Evolutionary conservation across 2,888 invertebrate species (phyloP), one percentile per base, ranked within the genome.

Genomic region (Mystacides longicornis): DNA sequence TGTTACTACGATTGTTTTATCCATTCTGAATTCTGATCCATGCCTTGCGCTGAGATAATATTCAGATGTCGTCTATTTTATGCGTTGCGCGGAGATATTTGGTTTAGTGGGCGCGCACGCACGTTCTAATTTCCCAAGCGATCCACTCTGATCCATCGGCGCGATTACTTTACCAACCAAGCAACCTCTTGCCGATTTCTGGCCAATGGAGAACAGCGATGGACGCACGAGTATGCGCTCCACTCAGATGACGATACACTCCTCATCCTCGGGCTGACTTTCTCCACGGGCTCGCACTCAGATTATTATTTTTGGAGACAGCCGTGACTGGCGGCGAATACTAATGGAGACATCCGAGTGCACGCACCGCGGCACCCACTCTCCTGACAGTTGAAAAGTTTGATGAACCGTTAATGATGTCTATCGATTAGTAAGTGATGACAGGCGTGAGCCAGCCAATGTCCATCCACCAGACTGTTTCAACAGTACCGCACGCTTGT

Each of bases 351-450:
- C 27, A 7, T 27, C 27, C 11, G 43, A 7, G 43, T 43, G 16
- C 16, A 43, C 43, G 4, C 16, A 16, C 14, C 43, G 9, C 14
- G 9, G 18, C 5, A 16, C 16, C 7, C 43, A 11, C 7, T 43
- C 7, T 5, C 14, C 43, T 16, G 16, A 5, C 16, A 11, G 14
- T 43, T 43, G 43, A 45, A 21, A 45, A 45, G 45, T 45, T 45
- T 45, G 45, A 45, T 45, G 45, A 45, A 19, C 45, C 45, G 45
- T 45, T 45, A 45, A 45, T 45, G 45, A 7, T n/a, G n/a, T n/a
- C n/a, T n/a, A n/a, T n/a, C n/a, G n/a, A n/a, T n/a, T n/a, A n/a
- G n/a, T n/a, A n/a, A n/a, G n/a, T n/a, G n/a, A n/a, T n/a, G n/a
- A n/a, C n/a, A n/a, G n/a, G n/a, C n/a, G n/a, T n/a, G n/a, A n/a